Evolutionary conservation across 2,888 invertebrate genomes (phyloP), one percentile per base, ranked within the genome.

Genomic region (Microdon myrmicae): DNA sequence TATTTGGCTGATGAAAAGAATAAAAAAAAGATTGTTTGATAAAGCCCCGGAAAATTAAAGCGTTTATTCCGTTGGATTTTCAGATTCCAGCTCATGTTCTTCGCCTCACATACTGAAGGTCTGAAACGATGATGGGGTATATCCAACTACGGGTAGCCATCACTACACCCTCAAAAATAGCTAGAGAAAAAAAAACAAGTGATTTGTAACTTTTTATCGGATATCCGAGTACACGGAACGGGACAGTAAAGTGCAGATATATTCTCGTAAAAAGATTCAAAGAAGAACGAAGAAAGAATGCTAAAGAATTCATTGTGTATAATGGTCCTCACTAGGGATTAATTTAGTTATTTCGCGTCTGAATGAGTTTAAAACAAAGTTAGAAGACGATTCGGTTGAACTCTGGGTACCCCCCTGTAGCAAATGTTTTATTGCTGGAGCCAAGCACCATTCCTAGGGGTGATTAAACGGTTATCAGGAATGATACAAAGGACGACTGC

Each of bases 21-120:
- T 7, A 43, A 28, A 35, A 35, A 43, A 7, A 34, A 32, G n/a
- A n/a, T n/a, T n/a, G n/a, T n/a, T n/a, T n/a, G n/a, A n/a, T n/a
- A n/a, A 35, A 47, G 8, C 38, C 37, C 58, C 51, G 23, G 45
- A 43, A 28, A 53, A 51, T 35, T 45, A 37, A 39, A 49, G 20
- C 38, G 31, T 41, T 64, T 58, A 28, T 49, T 51, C 41, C 58
- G 47, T 64, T 29, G 25, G 26, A 51, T 47, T 53, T 64, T 58
- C 64, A 22, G 51, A 58, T 56, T 61, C 29, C 8, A 35, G 60
- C 17, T 59, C 8, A 41, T 29, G 28, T 34, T 54, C 23, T 39
- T 16, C 38, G 28, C 25, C 39, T 35, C 38, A 39, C 45, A n/a
- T n/a, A n/a, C n/a, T n/a, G n/a, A n/a, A n/a, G n/a, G n/a, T n/a